phyloP scores from a whole-genome alignment of 1,140 invertebrate species.

The Cydia fagiglandana region DNA sequence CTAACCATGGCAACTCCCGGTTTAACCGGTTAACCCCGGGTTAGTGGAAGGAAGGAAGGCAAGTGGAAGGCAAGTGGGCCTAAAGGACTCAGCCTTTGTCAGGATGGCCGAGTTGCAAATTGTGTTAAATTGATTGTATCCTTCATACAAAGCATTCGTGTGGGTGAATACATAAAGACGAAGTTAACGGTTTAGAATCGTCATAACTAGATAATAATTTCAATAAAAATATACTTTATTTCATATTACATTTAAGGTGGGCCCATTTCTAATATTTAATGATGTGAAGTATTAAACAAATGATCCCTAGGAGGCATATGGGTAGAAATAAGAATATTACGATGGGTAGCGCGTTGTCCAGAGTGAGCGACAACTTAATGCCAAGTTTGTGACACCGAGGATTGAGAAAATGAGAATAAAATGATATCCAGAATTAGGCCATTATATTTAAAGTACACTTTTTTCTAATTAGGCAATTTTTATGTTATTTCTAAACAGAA shows the following conservation, averaged over 20 bases:
- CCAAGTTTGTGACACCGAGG: too few relatives aligned
- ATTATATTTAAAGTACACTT: too few relatives aligned
- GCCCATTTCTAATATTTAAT: slow-evolving; percentile 36
- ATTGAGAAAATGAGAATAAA: too few relatives aligned
- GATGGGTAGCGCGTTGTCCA: neutral
- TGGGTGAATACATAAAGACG: slow-evolving; percentile 27
- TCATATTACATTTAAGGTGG: slow-evolving; percentile 33
- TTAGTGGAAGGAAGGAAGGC: too few relatives aligned
- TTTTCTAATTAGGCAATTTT: too few relatives aligned
- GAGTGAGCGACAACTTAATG: neutral
- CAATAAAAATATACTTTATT: slow-evolving; percentile 31
- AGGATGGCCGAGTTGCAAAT: neutral
- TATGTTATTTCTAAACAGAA: too few relatives aligned
- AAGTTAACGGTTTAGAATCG: slow-evolving; percentile 16
- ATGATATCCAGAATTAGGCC: too few relatives aligned
- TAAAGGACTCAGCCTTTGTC: neutral
- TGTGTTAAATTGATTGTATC: neutral
- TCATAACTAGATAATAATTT: slow-evolving; percentile 32
- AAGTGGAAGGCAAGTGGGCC: too few relatives aligned
- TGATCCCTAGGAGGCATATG: slow-evolving; percentile 25
- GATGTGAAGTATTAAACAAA: slow-evolving; percentile 33
- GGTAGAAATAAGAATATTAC: neutral
- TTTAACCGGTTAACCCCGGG: too few relatives aligned
- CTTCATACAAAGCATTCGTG: neutral
- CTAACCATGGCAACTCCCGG: too few relatives aligned